phyloP scores from a whole-genome alignment of 2,797 vertebrate species.

The Eleutherodactylus coqui region DNA sequence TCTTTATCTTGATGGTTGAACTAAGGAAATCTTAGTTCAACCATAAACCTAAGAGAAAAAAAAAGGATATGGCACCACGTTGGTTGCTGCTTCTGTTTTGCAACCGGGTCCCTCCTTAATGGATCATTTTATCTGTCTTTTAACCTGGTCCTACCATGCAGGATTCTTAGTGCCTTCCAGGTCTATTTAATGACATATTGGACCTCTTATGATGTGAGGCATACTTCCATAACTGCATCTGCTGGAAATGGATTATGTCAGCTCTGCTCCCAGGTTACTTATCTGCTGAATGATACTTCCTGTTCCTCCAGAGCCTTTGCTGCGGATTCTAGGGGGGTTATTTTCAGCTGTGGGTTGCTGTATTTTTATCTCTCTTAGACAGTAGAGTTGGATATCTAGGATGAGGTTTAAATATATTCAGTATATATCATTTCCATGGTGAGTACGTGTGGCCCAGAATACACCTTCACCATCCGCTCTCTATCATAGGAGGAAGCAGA shows the following conservation, averaged over 20 bases:
- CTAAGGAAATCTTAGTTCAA: neutral
- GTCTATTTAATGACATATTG: neutral
- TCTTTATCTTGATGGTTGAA: neutral
- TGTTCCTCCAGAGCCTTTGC: neutral
- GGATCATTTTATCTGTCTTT: neutral
- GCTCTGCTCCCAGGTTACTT: neutral
- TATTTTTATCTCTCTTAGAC: constrained; percentile 16
- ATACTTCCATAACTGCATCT: neutral
- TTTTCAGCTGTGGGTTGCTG: constrained; percentile 22
- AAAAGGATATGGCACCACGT: too few species aligned
- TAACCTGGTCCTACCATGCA: neutral
- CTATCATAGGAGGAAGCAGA: neutral
- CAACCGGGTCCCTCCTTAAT: neutral
- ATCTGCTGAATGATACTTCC: neutral
- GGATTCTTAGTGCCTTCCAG: neutral
- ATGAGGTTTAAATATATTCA: neutral
- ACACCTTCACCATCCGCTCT: constrained; percentile 28
- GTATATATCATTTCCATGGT: constrained; percentile 9
- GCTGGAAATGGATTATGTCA: neutral
- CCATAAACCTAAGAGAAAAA: too few species aligned
- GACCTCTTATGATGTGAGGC: neutral
- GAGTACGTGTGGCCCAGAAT: constrained; percentile 9
- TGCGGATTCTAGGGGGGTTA: neutral
- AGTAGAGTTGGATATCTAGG: neutral
- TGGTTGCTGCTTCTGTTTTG: neutral